Base-by-base conservation (phyloP, 2,888 invertebrate species). In the Pardosa pseudoannulata region DNA sequence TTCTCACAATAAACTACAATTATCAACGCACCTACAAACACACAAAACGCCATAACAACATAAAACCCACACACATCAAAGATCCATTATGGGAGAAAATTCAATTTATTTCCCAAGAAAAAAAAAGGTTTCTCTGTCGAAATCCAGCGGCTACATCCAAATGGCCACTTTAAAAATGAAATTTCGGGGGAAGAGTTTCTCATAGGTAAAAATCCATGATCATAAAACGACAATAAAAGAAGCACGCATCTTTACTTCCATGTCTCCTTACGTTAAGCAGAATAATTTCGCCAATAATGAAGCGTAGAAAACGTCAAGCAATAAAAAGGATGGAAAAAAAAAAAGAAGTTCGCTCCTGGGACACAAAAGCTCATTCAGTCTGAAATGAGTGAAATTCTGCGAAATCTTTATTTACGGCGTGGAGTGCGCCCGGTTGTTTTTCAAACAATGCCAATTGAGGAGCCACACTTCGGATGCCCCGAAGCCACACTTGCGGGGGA, bases 391-490 rank as follows among this genome's bases (percentile, higher is more conserved):
- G 32, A 74, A 74, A 36, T 74, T 74, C 74, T 36, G 39, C 32
- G 74, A 74, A 74, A 74, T 74, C 73, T 74, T 62, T 74, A 74
- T 74, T 74, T 74, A 74, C 74, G 74, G 32, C 32, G 74, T 32
- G 16, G 36, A 62, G 64, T 39, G 74, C 36, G 67, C 32, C 39
- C 27, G 74, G 74, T 31, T 56, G 56, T 74, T 74, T 73, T 74
- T 74, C 64, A 74, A 74, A 74, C 64, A 74, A 74, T 74, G 64
- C 74, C 74, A 74, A 74, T 74, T 74, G 74, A 74, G 39, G 71
- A 71, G 71, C 71, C 71, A 71, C 71, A 71, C 50, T 71, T 39
- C 46, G 13, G 19, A 74, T 74, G 74, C 74, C 74, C 74, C 36
- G 31, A 28, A 64, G 64, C 74, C 27, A 56, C 23, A 19, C 16